These are phyloP conservation scores for Epirrhoe tristata DNA, from an alignment of 2,888 invertebrate genomes.

Conservation along the genomic window DNA sequence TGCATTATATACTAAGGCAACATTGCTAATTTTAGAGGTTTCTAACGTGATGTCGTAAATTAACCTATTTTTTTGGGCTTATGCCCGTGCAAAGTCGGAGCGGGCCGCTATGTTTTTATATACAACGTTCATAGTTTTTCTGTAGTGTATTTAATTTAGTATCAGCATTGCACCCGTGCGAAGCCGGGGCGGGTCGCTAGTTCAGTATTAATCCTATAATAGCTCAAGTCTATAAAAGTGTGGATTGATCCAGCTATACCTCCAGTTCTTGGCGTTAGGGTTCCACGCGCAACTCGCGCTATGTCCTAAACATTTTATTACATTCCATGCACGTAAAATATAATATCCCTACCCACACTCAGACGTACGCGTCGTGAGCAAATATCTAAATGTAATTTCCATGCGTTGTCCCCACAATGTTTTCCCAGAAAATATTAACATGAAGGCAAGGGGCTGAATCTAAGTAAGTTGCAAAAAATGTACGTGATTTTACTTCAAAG, in stretches of 20 bases:
- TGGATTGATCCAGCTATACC: constrained; percentile 14
- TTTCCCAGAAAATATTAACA: constrained; percentile 85
- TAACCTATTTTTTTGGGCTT: too few relatives aligned
- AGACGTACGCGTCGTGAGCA: constrained; percentile 80
- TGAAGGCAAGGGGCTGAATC: constrained; percentile 84
- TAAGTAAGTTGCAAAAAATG: constrained; percentile 86
- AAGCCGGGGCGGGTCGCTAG: too few relatives aligned
- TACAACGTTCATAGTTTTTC: too few relatives aligned
- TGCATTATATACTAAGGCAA: too few relatives aligned
- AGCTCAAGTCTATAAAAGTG: too few relatives aligned
- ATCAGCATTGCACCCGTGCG: too few relatives aligned
- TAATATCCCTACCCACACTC: constrained; percentile 83
- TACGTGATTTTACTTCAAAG: constrained; percentile 86
- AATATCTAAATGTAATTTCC: constrained; percentile 86
- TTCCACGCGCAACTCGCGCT: constrained; percentile 47
- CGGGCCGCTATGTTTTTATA: too few relatives aligned
- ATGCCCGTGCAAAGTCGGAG: too few relatives aligned
- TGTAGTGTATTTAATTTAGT: too few relatives aligned
- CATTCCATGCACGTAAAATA: constrained; percentile 85
- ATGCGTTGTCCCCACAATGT: constrained; percentile 85
- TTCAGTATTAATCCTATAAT: too few relatives aligned
- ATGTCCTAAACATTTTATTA: constrained; percentile 82
- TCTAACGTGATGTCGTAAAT: too few relatives aligned
- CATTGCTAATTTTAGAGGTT: too few relatives aligned
- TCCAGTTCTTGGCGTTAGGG: constrained; percentile 16